Percentiles rank a stretch among this genome's conserved stretches.
These are phyloP conservation scores for Rotaria socialis DNA, from an alignment of 2,888 invertebrate genomes.

Conservation along the genomic window DNA sequence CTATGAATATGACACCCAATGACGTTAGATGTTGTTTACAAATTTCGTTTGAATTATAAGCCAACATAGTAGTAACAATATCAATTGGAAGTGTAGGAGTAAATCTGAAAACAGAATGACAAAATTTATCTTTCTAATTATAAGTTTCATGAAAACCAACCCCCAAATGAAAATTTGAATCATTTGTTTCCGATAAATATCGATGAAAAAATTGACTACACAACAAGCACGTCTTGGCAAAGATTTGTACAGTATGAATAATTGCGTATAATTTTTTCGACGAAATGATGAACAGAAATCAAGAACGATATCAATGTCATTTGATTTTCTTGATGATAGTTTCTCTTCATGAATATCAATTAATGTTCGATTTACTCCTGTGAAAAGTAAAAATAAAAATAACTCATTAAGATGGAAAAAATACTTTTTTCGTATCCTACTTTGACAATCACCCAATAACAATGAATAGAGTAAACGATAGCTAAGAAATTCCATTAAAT, in stretches of 20 bases:
- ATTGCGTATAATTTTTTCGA: not conserved
- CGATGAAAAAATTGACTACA: not conserved
- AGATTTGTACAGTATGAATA: not conserved
- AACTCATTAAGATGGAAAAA: not conserved
- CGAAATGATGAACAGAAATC: not conserved
- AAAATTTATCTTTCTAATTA: not conserved
- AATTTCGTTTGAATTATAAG: not conserved
- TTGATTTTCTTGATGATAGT: not conserved
- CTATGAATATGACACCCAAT: not conserved
- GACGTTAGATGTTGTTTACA: not conserved
- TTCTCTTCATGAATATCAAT: not conserved
- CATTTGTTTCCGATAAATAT: not conserved
- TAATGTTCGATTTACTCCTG: not conserved
- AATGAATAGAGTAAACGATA: conserved; percentile 6
- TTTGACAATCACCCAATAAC: not conserved
- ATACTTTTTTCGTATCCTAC: not conserved
- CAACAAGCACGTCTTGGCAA: not conserved
- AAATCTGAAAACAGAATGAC: not conserved
- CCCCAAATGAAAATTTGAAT: not conserved
- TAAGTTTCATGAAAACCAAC: not conserved
- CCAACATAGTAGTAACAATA: not conserved
- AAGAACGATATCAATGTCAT: not conserved
- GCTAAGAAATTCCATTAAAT: not conserved
- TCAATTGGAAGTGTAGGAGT: not conserved
- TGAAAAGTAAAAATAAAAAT: not conserved